These are phyloP conservation scores for Globodera ellingtonae DNA, from an alignment of 1,140 invertebrate species.

Conservation along the genomic window DNA sequence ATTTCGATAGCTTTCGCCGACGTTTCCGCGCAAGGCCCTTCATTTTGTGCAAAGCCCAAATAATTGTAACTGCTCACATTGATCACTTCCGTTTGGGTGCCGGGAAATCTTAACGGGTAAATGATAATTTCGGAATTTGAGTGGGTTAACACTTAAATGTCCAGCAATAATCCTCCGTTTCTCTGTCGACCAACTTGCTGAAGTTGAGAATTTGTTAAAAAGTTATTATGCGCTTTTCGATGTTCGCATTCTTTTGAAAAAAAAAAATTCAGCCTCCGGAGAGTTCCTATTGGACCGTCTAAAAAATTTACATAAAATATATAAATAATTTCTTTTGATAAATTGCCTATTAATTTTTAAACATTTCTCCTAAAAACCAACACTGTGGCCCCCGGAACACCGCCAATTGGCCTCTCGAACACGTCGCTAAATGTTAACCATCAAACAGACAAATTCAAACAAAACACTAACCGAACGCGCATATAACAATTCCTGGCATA, in stretches of 20 bases:
- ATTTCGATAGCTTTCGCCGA: constrained; percentile 64
- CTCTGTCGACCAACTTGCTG: constrained; percentile 51
- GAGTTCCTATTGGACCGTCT: too few relatives aligned
- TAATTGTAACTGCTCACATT: constrained; percentile 72
- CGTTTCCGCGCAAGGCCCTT: constrained; percentile 67
- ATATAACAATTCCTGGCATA: constrained; percentile 70
- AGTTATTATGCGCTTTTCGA: too few relatives aligned
- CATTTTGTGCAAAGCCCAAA: constrained; percentile 70
- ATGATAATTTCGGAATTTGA: neutral
- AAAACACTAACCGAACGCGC: constrained; percentile 55
- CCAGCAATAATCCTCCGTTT: constrained; percentile 62
- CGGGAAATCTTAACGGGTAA: constrained; percentile 60
- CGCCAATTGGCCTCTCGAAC: constrained; percentile 64
- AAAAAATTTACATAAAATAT: too few relatives aligned
- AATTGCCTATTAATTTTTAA: too few relatives aligned
- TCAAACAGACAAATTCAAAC: neutral
- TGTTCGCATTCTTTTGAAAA: too few relatives aligned
- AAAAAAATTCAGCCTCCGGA: too few relatives aligned
- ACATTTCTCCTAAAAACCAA: neutral
- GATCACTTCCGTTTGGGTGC: constrained; percentile 66
- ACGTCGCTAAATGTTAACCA: constrained; percentile 65
- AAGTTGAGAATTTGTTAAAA: neutral
- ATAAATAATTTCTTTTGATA: too few relatives aligned
- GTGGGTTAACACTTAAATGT: constrained; percentile 48
- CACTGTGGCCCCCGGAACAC: constrained; percentile 54